phyloP scores from a whole-genome alignment of 2,113 vertebrate genomes.

The Ammodramus savannarum region DNA sequence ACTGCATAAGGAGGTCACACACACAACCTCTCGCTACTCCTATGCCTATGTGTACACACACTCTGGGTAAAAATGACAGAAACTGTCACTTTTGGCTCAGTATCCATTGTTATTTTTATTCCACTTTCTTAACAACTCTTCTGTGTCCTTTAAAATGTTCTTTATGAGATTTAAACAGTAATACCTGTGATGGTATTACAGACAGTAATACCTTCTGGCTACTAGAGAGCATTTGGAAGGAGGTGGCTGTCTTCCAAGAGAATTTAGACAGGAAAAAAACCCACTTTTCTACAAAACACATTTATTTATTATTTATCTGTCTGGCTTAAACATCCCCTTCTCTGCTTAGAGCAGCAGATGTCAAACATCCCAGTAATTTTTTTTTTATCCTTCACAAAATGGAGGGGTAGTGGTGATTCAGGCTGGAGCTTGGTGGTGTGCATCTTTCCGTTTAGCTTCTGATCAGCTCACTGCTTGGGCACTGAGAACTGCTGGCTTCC shows the following conservation, averaged over 20 bases:
- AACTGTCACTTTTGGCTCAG: neutral
- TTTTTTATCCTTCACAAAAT: neutral
- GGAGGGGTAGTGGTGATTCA: neutral
- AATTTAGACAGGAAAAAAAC: neutral
- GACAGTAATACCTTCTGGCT: neutral
- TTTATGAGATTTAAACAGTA: neutral
- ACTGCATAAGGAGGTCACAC: neutral
- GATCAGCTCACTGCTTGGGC: neutral
- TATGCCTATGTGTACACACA: fast-evolving
- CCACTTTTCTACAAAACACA: neutral
- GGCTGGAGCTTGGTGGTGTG: neutral
- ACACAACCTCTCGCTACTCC: neutral
- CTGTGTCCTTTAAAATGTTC: neutral
- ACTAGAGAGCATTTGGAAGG: neutral
- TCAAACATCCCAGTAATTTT: neutral
- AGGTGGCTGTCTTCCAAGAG: neutral
- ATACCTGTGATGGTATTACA: too few species aligned
- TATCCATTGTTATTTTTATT: neutral
- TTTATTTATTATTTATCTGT: neutral
- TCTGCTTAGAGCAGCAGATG: neutral
- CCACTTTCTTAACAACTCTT: neutral
- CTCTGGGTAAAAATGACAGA: neutral
- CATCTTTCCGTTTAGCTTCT: neutral
- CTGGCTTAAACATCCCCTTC: neutral
- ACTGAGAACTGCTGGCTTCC: neutral